These are phyloP conservation scores for Talpa occidentalis DNA, from an alignment of 2,113 vertebrate genomes.

Conservation along the genomic window DNA sequence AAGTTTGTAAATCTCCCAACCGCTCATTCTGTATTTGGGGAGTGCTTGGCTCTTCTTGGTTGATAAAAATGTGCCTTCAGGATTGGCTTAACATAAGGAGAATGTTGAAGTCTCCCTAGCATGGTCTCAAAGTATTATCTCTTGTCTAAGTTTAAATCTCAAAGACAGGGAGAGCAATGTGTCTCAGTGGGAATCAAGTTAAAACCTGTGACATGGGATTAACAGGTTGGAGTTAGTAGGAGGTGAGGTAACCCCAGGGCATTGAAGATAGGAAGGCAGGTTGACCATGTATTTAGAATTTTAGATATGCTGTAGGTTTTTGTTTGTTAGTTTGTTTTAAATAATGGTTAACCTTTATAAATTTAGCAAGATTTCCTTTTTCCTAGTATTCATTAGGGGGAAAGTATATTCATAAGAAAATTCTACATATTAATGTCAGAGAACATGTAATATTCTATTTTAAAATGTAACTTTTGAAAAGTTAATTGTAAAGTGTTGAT, in stretches of 20 bases:
- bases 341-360: not conserved
- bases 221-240: not conserved
- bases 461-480: slow-evolving; percentile 19
- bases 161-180: not conserved
- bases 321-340: not conserved
- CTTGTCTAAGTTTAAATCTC: not conserved
- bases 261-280: too few species aligned
- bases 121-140: not conserved
- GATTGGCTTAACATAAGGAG: not conserved
- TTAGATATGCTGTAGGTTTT: not conserved
- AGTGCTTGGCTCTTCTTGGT: not conserved
- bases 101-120: not conserved
- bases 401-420: not conserved
- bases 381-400: not conserved
- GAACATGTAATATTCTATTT: not conserved
- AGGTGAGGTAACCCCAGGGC: not conserved
- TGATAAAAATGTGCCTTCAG: not conserved
- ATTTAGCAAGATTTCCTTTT: not conserved
- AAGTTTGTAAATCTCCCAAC: not conserved
- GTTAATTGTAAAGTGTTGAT: not conserved
- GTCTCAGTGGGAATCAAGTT: not conserved
- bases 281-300: not conserved
- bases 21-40: not conserved
- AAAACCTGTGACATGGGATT: not conserved
- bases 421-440: not conserved